Evolutionary conservation across 2,113 vertebrate species (phyloP), one percentile per base, ranked within the genome.

Genomic region (Cavia aperea): DNA sequence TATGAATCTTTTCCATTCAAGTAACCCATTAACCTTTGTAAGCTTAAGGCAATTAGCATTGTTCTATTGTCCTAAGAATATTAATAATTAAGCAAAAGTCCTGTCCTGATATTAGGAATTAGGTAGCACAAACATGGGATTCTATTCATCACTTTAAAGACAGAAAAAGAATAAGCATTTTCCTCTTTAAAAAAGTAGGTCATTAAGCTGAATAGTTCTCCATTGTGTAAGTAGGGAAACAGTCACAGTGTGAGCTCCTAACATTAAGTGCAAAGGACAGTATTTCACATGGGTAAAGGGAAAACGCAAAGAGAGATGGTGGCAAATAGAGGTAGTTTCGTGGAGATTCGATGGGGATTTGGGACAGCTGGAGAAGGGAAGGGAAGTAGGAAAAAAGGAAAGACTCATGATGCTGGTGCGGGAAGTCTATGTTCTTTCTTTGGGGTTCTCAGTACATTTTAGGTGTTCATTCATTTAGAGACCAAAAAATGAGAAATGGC

Each of bases 361-460:
- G 18, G 36, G 16, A 21, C 36, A 4, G 16, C 16, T 14, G 21
- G 68, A 18, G 18, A 31, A 33, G 49, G 4, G 46, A 31, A 51
- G 12, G 26, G 6, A 18, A 7, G 5, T 49, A 0, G 31, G 46
- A 6, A 31, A 49, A 26, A 9, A 13, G 26, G 26, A n/a, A 16
- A 1, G 29, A 7, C 31, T 16, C 4, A 4, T 18, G 75, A 2
- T 14, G 46, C 18, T 31, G 29, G 16, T 1, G 15, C 26, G 2
- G 7, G 16, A 51, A 51, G 46, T 18, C 8, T 9, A 31, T 4
- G 13, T 77, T 18, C 46, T 16, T 78, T 78, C 26, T 14, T 70
- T n/a, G 36, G 36, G 36, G 18, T 39, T 18, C 36, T 70, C 36
- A 70, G n/a, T 70, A 70, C 9, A 70, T 70, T n/a, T 70, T 70